A percentile compares a stretch with the other conserved stretches of the same genome.
phyloP scores from a whole-genome alignment of 1,140 invertebrate genomes.

The Hypsibius dujardini region DNA sequence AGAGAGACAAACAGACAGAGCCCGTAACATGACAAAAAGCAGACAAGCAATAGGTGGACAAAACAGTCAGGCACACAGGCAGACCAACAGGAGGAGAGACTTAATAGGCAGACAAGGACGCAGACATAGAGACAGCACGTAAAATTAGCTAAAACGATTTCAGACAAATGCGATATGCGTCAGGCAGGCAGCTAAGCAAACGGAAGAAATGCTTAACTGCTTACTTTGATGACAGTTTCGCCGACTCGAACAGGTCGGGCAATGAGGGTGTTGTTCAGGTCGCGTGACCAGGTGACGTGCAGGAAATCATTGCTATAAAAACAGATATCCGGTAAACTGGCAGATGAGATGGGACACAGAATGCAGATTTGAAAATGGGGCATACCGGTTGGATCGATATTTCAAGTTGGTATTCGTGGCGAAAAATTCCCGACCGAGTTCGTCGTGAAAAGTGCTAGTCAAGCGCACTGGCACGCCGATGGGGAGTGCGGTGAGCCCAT shows the following conservation, averaged over 20 bases:
- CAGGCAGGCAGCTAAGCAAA: too few species aligned
- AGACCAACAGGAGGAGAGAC: too few species aligned
- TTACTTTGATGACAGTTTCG: neutral
- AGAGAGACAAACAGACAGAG: too few species aligned
- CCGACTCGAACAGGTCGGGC: neutral
- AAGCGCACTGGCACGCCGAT: constrained; percentile 33
- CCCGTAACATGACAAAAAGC: too few species aligned
- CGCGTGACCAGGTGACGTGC: neutral
- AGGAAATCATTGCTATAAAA: constrained; percentile 17
- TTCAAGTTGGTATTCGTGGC: constrained; percentile 31
- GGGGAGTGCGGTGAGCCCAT: constrained; percentile 29
- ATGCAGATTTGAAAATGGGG: neutral
- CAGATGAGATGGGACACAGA: neutral
- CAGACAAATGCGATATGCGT: too few species aligned
- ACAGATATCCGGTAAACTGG: neutral
- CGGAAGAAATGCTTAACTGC: neutral
- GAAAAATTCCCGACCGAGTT: constrained; percentile 34
- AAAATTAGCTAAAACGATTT: too few species aligned
- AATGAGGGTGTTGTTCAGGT: neutral
- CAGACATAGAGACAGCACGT: too few species aligned
- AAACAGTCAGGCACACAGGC: too few species aligned
- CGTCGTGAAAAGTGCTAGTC: constrained; percentile 35
- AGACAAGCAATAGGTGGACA: too few species aligned
- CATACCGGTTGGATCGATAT: constrained; percentile 33
- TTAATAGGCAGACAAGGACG: too few species aligned